phyloP scores from a whole-genome alignment of 2,888 invertebrate genomes.

The Periphyllus acericola region DNA sequence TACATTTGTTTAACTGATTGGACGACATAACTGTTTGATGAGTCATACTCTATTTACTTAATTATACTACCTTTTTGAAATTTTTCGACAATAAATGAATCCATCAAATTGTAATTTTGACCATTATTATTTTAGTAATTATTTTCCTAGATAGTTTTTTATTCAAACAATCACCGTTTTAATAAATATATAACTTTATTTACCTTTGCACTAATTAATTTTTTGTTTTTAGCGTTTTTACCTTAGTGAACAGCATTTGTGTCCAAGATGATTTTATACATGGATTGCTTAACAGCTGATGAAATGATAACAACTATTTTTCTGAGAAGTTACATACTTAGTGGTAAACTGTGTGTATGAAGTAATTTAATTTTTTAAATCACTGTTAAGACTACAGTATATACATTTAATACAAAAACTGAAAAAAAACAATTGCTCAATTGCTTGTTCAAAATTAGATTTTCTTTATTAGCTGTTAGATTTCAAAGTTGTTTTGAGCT shows the following conservation, averaged over 20 bases:
- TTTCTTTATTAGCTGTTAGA: no score
- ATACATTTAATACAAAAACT: not conserved
- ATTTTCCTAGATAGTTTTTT: no score
- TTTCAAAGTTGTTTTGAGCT: conserved; percentile 83
- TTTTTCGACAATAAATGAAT: no score
- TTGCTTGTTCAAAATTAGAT: conserved; percentile 77
- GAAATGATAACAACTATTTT: conserved; percentile 76
- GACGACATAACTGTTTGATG: no score
- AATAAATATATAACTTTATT: not conserved
- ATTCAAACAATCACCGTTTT: conserved; percentile 66
- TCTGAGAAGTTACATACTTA: conserved; percentile 82
- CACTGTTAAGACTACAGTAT: no score
- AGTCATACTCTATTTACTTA: no score
- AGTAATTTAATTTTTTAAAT: conserved; percentile 65
- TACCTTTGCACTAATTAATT: not conserved
- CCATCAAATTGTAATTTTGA: no score
- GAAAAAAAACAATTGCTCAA: not conserved
- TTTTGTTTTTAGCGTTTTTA: conserved; percentile 37
- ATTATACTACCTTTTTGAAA: conserved; percentile 64
- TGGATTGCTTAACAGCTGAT: conserved; percentile 83
- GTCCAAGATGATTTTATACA: conserved; percentile 71
- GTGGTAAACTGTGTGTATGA: conserved; percentile 68
- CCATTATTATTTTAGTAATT: conserved; percentile 66
- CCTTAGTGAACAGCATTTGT: conserved; percentile 36
- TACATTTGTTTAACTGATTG: no score